Base-by-base conservation (phyloP, 2,797 vertebrate genomes). In the Coranthus polyacanthus region DNA sequence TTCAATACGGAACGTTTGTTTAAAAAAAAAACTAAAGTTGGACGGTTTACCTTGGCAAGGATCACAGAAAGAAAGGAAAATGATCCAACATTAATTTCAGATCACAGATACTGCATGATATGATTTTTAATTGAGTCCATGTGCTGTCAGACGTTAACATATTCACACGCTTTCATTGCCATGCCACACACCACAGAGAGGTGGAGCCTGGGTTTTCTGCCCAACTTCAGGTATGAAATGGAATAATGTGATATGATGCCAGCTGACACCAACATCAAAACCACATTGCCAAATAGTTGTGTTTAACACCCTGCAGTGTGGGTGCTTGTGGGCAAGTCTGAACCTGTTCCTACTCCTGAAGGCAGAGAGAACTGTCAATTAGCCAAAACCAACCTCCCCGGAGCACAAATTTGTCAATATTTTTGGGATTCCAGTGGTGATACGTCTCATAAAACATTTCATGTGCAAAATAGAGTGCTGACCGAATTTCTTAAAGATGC, bases 271-370 rank as follows among this genome's bases (percentile, higher is more conserved):
- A 29, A 0, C 5, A 3, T 50, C 20, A 51, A 52, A 39, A 61
- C 51, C 68, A 72, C 72, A 65, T 15, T 42, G 29, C 21, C 10
- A 55, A 55, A 55, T 16, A 55, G 16, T 10, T 70, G 13, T 52
- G 16, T 20, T 16, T 21, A 49, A 57, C 63, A 11, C 21, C 1
- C 13, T 37, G 4, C 15, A 26, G 45, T 50, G 17, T 6, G 9
- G 21, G 18, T 29, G 45, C 41, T 34, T 0, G 12, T 56, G 21
- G 54, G 29, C 53, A 22, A 58, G 78, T 47, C 75, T 32, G 12
- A 81, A 78, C 85, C 15, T 81, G 83, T 68, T 54, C 45, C 44
- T 13, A 22, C 49, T 61, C 54, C 34, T 72, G 34, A 22, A 52
- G 41, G 56, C 57, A 50, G 24, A 32, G n/a, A 59, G 57, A 59